phyloP scores from a whole-genome alignment of 2,113 vertebrate species.

The Cranoglanis bouderius region DNA sequence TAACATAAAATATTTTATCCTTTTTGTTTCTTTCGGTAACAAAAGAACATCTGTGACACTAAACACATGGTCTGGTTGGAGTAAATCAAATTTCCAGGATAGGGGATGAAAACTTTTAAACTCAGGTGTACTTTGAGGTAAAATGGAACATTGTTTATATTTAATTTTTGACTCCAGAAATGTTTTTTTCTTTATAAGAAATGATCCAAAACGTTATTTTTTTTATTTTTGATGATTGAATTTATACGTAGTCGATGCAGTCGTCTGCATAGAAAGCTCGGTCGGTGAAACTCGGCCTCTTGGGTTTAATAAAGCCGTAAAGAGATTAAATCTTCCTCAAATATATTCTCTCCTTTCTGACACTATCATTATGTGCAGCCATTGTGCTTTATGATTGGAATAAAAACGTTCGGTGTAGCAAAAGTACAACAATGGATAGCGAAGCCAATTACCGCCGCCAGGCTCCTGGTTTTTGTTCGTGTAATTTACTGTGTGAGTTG shows the following conservation, averaged over 20 bases:
- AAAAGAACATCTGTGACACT: not conserved
- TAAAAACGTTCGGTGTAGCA: slow-evolving; percentile 59
- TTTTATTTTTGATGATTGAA: not conserved
- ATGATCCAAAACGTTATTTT: not conserved
- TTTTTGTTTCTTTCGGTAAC: not conserved
- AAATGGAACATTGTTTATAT: not conserved
- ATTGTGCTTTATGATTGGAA: slow-evolving; percentile 71
- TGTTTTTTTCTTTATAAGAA: not conserved
- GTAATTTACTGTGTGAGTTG: slow-evolving; percentile 60
- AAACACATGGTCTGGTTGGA: not conserved
- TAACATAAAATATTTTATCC: not conserved
- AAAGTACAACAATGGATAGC: slow-evolving; percentile 63
- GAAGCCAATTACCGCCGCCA: slow-evolving; percentile 63
- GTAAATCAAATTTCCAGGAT: not conserved
- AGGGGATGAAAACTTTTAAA: not conserved
- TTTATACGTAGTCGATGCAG: not conserved
- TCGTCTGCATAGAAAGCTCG: not conserved
- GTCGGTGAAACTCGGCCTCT: not conserved
- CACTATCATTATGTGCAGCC: slow-evolving; percentile 69
- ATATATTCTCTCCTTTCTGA: slow-evolving; percentile 59
- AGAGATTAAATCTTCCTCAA: slow-evolving; percentile 63
- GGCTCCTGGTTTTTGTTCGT: slow-evolving; percentile 60
- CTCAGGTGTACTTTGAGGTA: not conserved
- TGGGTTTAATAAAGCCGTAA: not conserved
- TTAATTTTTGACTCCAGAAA: not conserved